These are phyloP conservation scores for Sebastes minor DNA, from an alignment of 2,797 vertebrate genomes.

Conservation along the genomic window DNA sequence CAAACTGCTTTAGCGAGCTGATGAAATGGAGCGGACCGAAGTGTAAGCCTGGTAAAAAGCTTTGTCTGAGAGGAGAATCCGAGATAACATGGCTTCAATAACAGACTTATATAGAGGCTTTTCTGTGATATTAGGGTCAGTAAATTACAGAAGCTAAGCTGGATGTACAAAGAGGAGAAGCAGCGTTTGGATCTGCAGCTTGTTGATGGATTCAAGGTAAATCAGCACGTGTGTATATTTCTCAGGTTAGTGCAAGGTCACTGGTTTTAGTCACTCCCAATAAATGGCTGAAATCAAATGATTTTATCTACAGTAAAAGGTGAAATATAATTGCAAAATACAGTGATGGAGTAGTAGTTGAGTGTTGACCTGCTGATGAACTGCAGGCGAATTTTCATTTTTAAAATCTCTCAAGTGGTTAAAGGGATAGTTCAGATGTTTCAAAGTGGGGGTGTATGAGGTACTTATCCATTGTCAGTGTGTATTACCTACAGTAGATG, in stretches of 20 bases:
- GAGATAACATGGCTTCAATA: constrained; percentile 27
- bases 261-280: neutral
- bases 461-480: too few species aligned
- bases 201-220: neutral
- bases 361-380: neutral
- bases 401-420: neutral
- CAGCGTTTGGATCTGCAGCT: neutral
- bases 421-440: neutral
- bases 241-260: neutral
- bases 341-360: neutral
- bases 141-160: constrained; percentile 21
- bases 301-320: neutral
- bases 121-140: constrained; percentile 26
- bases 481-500: too few species aligned
- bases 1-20: constrained; percentile 34
- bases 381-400: neutral
- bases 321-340: neutral
- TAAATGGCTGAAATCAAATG: neutral
- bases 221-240: neutral
- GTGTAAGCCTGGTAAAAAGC: constrained; percentile 45
- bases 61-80: constrained; percentile 39
- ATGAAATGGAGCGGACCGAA: constrained; percentile 44
- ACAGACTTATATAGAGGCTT: constrained; percentile 32
- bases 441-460: too few species aligned
- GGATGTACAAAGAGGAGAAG: neutral